Evolutionary conservation across 2,888 invertebrate species (phyloP).

Genomic region (Cacoxenus indagator): DNA sequence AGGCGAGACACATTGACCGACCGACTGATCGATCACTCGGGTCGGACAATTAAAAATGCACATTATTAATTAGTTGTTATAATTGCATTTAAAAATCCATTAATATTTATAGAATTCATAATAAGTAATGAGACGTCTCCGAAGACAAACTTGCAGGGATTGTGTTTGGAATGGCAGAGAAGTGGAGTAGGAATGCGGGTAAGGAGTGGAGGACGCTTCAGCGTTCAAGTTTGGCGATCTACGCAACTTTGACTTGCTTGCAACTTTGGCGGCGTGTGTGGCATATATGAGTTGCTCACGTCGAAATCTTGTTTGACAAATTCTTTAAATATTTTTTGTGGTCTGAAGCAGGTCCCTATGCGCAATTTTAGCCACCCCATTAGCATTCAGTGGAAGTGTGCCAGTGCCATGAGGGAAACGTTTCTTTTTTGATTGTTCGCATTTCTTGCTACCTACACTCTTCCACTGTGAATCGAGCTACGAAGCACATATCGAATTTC

Average conservation of each 20-base stretch:
- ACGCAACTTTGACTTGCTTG: conserved; percentile 44
- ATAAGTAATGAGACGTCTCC: conserved; percentile 64
- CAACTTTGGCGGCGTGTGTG: conserved; percentile 56
- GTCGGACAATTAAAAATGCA: conserved; percentile 66
- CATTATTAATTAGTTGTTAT: conserved; percentile 70
- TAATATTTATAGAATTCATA: conserved; percentile 71
- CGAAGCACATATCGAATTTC: conserved; percentile 33
- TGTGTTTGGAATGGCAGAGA: neutral
- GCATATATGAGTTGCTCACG: conserved; percentile 58
- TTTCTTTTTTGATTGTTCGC: no score
- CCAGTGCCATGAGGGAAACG: neutral
- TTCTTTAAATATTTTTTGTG: conserved; percentile 55
- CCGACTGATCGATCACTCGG: conserved; percentile 20
- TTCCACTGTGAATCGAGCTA: no score
- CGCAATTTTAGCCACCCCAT: neutral
- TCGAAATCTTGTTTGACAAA: conserved; percentile 58
- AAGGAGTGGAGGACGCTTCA: neutral
- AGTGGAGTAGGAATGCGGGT: conserved; percentile 21
- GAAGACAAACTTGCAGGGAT: neutral
- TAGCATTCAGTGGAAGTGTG: conserved; percentile 2
- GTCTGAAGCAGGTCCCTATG: neutral
- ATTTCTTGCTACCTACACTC: no score
- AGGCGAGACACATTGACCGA: neutral
- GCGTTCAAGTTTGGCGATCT: conserved; percentile 55
- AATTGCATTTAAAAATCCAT: conserved; percentile 70